Percentiles rank a stretch among this genome's conserved stretches.
Evolutionary conservation across 1,140 invertebrate species (phyloP).

Genomic region (Nymphalis io): DNA sequence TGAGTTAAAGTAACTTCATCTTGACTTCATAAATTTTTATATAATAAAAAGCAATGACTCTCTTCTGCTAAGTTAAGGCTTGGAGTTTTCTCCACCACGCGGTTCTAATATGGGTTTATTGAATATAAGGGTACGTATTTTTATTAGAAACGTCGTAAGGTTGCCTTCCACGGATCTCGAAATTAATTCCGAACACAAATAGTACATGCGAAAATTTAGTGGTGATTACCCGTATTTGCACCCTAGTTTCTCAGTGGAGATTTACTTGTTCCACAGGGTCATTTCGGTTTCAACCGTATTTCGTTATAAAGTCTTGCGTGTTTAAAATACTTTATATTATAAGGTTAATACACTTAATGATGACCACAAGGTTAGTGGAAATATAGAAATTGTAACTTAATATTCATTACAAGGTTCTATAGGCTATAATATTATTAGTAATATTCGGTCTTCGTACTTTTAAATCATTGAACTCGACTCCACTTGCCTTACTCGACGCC

Average conservation of each 20-base stretch:
- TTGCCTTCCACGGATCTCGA: no score
- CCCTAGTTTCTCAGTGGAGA: no score
- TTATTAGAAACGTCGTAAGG: not conserved
- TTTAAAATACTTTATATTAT: constrained; percentile 15
- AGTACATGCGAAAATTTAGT: no score
- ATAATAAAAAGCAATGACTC: no score
- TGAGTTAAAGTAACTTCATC: not conserved
- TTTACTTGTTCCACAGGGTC: no score
- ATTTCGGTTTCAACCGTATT: no score
- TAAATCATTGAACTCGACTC: not conserved
- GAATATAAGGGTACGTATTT: no score
- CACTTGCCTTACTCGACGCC: not conserved
- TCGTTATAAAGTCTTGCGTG: constrained; percentile 18
- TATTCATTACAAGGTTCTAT: constrained; percentile 24
- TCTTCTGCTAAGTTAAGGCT: no score
- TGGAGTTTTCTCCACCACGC: no score
- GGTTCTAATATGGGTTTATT: not conserved
- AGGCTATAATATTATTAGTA: not conserved
- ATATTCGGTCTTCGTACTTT: not conserved
- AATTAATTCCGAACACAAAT: no score
- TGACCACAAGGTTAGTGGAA: constrained; percentile 31
- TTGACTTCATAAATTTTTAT: not conserved
- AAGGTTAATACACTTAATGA: constrained; percentile 26
- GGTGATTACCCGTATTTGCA: no score
- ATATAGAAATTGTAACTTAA: constrained; percentile 5